phyloP scores from a whole-genome alignment of 2,797 vertebrate species.

The Coreius guichenoti region DNA sequence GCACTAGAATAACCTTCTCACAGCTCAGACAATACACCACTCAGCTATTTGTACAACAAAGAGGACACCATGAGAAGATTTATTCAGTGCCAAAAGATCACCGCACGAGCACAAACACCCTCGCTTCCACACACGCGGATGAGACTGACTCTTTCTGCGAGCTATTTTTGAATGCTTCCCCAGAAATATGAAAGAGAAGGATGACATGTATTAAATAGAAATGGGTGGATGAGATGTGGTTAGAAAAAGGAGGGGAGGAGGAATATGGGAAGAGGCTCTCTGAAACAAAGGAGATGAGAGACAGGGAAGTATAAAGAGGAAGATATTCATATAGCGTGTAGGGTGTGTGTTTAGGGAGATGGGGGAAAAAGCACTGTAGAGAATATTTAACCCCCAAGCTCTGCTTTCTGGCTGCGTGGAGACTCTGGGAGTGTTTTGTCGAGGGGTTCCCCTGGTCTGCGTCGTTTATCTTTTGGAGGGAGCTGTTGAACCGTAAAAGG shows the following conservation, averaged over 20 bases:
- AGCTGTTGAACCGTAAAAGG: constrained; percentile 53
- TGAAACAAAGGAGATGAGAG: constrained; percentile 52
- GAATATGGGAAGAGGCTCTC: constrained; percentile 35
- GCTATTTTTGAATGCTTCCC: constrained; percentile 52
- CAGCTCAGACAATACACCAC: constrained; percentile 45
- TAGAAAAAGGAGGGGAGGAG: constrained; percentile 39
- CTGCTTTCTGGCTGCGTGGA: constrained; percentile 45
- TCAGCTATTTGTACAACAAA: constrained; percentile 58
- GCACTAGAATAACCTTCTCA: constrained; percentile 47
- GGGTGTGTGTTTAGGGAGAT: neutral
- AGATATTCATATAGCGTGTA: constrained; percentile 35
- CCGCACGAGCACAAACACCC: constrained; percentile 23
- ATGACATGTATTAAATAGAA: constrained; percentile 59
- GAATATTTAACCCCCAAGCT: constrained; percentile 40
- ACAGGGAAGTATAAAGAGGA: constrained; percentile 38
- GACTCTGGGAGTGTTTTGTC: constrained; percentile 41
- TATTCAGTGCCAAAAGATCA: constrained; percentile 57
- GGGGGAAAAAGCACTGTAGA: neutral
- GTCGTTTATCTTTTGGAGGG: constrained; percentile 54
- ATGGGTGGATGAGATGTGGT: constrained; percentile 46
- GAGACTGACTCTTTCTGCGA: constrained; percentile 8
- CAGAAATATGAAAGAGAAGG: constrained; percentile 53
- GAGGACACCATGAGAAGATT: constrained; percentile 50
- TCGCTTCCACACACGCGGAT: constrained; percentile 38
- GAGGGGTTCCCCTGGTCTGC: constrained; percentile 54